A percentile compares a stretch with the other conserved stretches of the same genome.
Conservation (phyloP, 64 coral and sea anemone genomes). For the Montipora foliosa region DNA sequence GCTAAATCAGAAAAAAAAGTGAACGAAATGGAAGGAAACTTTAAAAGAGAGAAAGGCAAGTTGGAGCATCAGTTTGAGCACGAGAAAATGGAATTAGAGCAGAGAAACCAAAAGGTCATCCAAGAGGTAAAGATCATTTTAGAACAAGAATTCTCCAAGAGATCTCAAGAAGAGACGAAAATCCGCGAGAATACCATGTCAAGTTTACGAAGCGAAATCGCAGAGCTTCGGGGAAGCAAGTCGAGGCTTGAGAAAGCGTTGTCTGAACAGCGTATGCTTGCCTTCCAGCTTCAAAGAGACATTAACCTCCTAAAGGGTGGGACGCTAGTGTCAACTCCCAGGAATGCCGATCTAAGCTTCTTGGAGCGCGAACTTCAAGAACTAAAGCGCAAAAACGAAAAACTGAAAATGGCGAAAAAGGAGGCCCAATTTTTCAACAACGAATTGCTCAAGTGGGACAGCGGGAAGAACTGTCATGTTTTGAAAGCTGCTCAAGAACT, state of each 20-base stretch:
- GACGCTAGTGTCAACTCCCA: not conserved
- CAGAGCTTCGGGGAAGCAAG: constrained; percentile 21
- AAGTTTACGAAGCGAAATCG: constrained; percentile 39
- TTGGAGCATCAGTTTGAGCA: constrained; percentile 37
- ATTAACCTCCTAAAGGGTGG: constrained; percentile 13
- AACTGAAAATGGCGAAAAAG: constrained; percentile 32
- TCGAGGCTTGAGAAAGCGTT: not conserved
- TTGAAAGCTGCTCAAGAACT: constrained; percentile 34
- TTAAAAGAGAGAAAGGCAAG: constrained; percentile 32
- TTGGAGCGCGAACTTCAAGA: constrained; percentile 47
- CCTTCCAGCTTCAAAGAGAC: constrained; percentile 22
- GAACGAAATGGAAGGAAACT: constrained; percentile 21
- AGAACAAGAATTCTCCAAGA: constrained; percentile 31
- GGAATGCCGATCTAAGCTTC: not conserved
- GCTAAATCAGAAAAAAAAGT: constrained; percentile 40
- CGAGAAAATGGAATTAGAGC: constrained; percentile 32
- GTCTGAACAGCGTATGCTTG: constrained; percentile 18
- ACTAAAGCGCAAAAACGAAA: constrained; percentile 30
- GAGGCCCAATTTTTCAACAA: constrained; percentile 41
- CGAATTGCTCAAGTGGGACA: constrained; percentile 4
- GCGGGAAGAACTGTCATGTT: constrained; percentile 25
- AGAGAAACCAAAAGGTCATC: not conserved
- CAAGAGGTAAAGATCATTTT: constrained; percentile 8
- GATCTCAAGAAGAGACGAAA: constrained; percentile 31
- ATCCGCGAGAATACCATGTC: constrained; percentile 26